Base-by-base conservation (phyloP, 2,888 invertebrate species). In the Cheilosia soror region DNA sequence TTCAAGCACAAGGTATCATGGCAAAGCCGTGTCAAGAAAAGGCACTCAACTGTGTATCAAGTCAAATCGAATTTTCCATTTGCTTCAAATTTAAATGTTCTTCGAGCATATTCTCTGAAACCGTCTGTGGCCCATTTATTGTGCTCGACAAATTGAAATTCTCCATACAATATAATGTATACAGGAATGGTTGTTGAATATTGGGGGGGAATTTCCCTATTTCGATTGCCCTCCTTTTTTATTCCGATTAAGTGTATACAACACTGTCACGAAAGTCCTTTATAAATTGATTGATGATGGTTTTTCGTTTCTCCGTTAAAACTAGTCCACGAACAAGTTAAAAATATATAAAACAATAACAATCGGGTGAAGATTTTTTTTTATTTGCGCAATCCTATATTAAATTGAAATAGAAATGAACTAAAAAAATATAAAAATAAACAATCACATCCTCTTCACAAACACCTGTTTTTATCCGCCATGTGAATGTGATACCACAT, bases 271-370 rank as follows among this genome's bases (percentile, higher is more conserved):
- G 73, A 85, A 78, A 73, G 84, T 87, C 76, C 76, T 84, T 80
- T 84, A 76, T 80, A 72, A 87, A 72, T 66, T 87, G 83, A 76
- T 87, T 87, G 75, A 87, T 87, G 75, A 87, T 87, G 75, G 73
- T 13, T 72, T 62, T 75, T 69, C 9, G 27, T 47, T 62, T 55
- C 7, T 25, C 5, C 51, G 42, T 63, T 42, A 29, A 77, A 79
- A 79, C 80, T 84, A 68, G 75, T 80, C 71, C 69, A 79, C 9
- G 47, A 57, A 57, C 51, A 76, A 68, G 40, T 60, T 55, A 44
- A 69, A 69, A 69, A 49, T n/a, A 68, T n/a, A 27, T 31, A 40
- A 44, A 63, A 73, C 31, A 44, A 60, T 31, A 15, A 40, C 20
- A 57, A 9, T 40, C 25, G 31, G 55, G 37, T 49, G 5, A 1